Percentiles rank a stretch among this genome's conserved stretches.
phyloP scores from a whole-genome alignment of 2,797 vertebrate species.

The Phaenicophaeus curvirostris region DNA sequence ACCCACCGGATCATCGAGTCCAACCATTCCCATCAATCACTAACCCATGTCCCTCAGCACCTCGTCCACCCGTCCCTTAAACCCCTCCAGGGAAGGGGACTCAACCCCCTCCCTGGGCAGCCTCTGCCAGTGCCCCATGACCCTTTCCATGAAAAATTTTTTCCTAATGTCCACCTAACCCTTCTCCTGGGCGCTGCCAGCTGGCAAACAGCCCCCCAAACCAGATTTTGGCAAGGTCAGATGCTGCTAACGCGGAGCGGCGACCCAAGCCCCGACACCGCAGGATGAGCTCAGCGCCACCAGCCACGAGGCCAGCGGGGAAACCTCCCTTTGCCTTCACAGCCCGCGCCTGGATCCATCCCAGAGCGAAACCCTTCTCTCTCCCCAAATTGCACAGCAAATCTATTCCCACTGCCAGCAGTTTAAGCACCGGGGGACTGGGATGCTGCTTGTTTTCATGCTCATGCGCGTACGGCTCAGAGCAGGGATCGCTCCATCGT shows the following conservation, averaged over 20 bases:
- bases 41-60: no score
- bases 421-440: rapidly evolving
- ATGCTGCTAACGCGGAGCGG: neutral
- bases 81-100: no score
- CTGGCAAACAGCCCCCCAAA: neutral
- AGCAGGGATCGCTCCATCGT: neutral
- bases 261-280: rapidly evolving
- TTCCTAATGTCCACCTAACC: no score
- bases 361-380: neutral
- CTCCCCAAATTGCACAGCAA: neutral
- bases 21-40: no score
- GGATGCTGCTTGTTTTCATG: rapidly evolving
- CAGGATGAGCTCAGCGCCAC: neutral
- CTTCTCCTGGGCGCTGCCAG: no score
- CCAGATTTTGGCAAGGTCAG: rapidly evolving
- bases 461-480: rapidly evolving
- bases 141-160: no score
- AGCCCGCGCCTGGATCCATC: rapidly evolving
- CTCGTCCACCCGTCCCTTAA: no score
- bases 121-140: no score
- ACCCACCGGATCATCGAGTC: no score
- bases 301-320: neutral
- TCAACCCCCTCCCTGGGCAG: no score
- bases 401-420: rapidly evolving
- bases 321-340: neutral